These are phyloP conservation scores for Ctena decussata DNA, from an alignment of 2,888 invertebrate species.

Conservation along the genomic window DNA sequence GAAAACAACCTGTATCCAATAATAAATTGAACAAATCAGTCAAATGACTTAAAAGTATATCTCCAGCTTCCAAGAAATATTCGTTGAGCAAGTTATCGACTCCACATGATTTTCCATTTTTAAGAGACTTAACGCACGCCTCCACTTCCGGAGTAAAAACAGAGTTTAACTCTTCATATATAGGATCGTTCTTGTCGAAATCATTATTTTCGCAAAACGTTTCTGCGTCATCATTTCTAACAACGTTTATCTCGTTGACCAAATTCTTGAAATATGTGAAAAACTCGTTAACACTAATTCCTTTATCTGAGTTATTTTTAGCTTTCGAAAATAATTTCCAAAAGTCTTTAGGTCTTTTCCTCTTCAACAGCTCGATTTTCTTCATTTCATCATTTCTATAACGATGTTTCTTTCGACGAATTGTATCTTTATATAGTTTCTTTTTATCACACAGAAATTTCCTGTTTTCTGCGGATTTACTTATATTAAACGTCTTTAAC, in stretches of 20 bases:
- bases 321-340: slow-evolving; percentile 13
- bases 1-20: slow-evolving; percentile 21
- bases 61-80: too few species aligned
- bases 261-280: slow-evolving; percentile 2
- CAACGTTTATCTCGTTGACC: background rate
- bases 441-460: background rate
- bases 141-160: background rate
- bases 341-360: background rate
- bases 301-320: background rate
- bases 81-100: slow-evolving; percentile 4
- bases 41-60: background rate
- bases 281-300: background rate
- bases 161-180: background rate
- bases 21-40: slow-evolving; percentile 26
- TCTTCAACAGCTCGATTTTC: background rate
- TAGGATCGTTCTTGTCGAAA: background rate
- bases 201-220: background rate
- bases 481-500: background rate
- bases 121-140: background rate
- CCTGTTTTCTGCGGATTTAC: background rate
- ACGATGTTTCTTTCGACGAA: background rate
- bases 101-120: background rate
- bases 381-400: background rate
- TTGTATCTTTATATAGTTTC: slow-evolving; percentile 2
- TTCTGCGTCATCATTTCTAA: background rate